Evolutionary conservation across 2,888 invertebrate genomes (phyloP).

Genomic region (Erannis defoliaria): DNA sequence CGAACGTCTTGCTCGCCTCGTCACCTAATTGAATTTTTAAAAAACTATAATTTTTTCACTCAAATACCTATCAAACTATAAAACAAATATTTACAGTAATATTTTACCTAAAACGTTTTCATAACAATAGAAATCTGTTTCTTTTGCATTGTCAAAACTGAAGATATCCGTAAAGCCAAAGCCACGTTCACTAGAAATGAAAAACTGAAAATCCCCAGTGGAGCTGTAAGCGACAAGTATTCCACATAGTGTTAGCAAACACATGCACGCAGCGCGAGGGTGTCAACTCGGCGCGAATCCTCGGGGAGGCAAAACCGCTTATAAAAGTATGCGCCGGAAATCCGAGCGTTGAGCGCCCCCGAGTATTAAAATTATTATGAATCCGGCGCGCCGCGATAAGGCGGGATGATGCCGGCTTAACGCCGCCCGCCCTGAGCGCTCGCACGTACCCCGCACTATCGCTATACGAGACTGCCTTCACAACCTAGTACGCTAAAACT

Average conservation of each 20-base stretch:
- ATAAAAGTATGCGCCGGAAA: constrained; percentile 73
- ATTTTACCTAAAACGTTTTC: too few relatives aligned
- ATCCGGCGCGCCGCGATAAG: constrained; percentile 75
- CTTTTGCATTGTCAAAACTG: constrained; percentile 16
- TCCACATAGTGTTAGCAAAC: constrained; percentile 57
- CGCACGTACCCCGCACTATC: constrained; percentile 62
- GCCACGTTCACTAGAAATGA: constrained; percentile 47
- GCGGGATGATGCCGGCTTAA: constrained; percentile 79
- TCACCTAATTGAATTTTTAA: too few relatives aligned
- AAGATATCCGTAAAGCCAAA: constrained; percentile 58
- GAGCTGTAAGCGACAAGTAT: constrained; percentile 67
- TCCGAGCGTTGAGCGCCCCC: constrained; percentile 59
- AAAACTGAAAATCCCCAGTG: constrained; percentile 61
- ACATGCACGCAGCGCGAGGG: constrained; percentile 73
- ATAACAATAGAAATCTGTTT: neutral
- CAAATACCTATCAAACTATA: too few relatives aligned
- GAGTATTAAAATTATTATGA: constrained; percentile 86
- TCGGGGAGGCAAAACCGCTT: constrained; percentile 68
- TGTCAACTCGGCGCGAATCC: constrained; percentile 65
- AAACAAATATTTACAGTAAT: too few relatives aligned
- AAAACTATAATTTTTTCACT: too few relatives aligned
- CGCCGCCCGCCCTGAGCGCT: constrained; percentile 59
- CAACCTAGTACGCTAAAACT: constrained; percentile 75
- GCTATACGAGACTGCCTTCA: constrained; percentile 75
- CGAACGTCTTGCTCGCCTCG: too few relatives aligned